Base-by-base conservation (phyloP, 2,113 vertebrate species). In the Noturus placidus region DNA sequence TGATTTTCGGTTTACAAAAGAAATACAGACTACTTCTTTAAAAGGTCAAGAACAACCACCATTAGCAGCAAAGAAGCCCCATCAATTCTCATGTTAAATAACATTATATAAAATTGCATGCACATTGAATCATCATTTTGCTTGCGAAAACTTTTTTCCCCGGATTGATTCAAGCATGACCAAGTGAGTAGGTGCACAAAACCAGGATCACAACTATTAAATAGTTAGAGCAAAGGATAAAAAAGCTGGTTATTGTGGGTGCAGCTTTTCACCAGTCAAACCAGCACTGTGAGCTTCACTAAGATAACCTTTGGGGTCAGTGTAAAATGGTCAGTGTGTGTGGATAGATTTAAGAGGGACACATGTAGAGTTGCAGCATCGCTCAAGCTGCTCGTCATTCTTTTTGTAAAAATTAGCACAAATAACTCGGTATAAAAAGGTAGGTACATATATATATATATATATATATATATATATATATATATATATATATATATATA, bases 251-350 rank as follows among this genome's bases (percentile, higher is more conserved):
- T 84, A 89, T 85, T 84, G 82, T 52, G 67, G 42, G 35, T 80
- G 9, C 80, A 33, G 88, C 77, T 89, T 87, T 85, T 87, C 72
- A 78, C 83, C 52, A 85, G 87, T 87, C 83, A 76, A 85, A 89
- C 83, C 81, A 83, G n/a, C 82, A 81, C 87, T 86, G 65, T 88
- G 87, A 90, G 89, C 87, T 54, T 69, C 74, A 61, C 79, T 69
- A 76, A 89, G 89, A 90, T 90, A 90, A 90, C 85, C 89, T 77
- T 63, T 59, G 56, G 50, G 85, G 89, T 89, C 87, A 89, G 59
- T 72, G 86, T 87, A 87, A 89, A 89, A 83, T 77, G 59, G 83
- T 77, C 86, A 83, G 69, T 54, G 59, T 82, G 69, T 80, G 85
- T 86, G 57, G 35, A 84, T 86, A 81, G 61, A 87, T 88, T 88